Evolutionary conservation across 1,140 invertebrate species (phyloP), one percentile per base, ranked within the genome.

Genomic region (Oncopeltus fasciatus): DNA sequence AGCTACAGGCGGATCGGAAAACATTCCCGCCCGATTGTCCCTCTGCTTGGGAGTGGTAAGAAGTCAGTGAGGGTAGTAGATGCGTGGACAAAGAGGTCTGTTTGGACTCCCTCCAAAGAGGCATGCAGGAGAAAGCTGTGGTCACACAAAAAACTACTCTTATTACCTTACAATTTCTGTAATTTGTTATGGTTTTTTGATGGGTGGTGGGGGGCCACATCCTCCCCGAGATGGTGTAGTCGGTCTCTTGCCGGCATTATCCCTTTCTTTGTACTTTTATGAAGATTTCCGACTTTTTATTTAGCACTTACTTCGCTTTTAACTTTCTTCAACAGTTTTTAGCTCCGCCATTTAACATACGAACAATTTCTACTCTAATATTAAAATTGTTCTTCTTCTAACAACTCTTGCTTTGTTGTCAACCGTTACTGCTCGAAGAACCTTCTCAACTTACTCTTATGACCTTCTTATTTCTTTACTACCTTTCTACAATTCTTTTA

Each of bases 131-230:
- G 49, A 53, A 53, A 53, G 49, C 24, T 27, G 31, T 38, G 31
- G 31, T 38, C 31, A 12, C 16, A 53, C 49, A 53, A 53, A 53
- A 53, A 53, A 53, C 49, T 53, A 53, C 49, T 53, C 49, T 53
- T 53, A 53, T 53, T 53, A 53, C 49, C 49, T 53, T 53, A 53
- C 49, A 53, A 53, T 53, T 53, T 53, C 49, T 53, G 49, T 53
- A 53, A 53, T 53, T 53, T 53, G 49, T 53, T 53, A 53, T 53
- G 49, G 49, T 53, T 53, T 53, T 53, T 53, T 53, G 14, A 2
- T 53, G 3, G n/a, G n/a, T n/a, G n/a, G n/a, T n/a, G n/a, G n/a
- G n/a, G 47, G n/a, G n/a, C 47, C 49, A 53, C 49, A 53, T 53
- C 49, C 49, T 53, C 2, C 26, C 49, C 49, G 2, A n/a, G n/a